Evolutionary conservation across 2,113 vertebrate species (phyloP).

Genomic region (Odobenus rosmarus): DNA sequence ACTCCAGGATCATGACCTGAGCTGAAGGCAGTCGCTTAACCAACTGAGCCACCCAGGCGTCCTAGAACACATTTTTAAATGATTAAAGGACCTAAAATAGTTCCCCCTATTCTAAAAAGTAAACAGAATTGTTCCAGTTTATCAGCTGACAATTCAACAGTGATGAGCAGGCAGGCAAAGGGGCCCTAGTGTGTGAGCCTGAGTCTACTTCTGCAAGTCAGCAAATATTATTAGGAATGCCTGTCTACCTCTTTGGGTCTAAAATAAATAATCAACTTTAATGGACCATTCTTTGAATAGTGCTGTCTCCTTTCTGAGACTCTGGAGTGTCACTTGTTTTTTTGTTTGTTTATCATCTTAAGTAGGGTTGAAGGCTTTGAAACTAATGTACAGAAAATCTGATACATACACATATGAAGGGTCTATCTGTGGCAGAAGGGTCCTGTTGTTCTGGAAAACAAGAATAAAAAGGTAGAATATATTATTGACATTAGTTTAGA

Average conservation of each 20-base stretch:
- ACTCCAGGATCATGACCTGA: too few relatives aligned
- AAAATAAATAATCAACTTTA: slow-evolving; percentile 12
- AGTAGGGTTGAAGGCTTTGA: slow-evolving; percentile 28
- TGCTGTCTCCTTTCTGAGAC: background rate
- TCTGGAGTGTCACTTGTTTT: background rate
- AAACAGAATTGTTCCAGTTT: background rate
- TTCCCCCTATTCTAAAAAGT: background rate
- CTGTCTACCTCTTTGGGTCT: background rate
- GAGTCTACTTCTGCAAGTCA: background rate
- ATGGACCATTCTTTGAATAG: slow-evolving; percentile 13
- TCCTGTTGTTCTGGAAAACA: slow-evolving; percentile 12
- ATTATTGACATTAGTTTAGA: background rate
- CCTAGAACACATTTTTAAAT: background rate
- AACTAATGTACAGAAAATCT: slow-evolving; percentile 26
- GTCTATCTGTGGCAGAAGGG: background rate
- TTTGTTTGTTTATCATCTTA: slow-evolving; percentile 2
- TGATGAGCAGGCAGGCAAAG: background rate
- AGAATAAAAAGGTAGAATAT: background rate
- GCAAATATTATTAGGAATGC: slow-evolving; percentile 8
- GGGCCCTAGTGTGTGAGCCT: background rate
- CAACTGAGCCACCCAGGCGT: too few relatives aligned
- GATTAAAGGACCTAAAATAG: background rate
- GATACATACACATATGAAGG: background rate
- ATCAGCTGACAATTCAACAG: background rate
- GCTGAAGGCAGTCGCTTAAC: too few relatives aligned